Evolutionary conservation across 2,797 vertebrate genomes (phyloP), one percentile per base, ranked within the genome.

Genomic region (Prunella strophiata): DNA sequence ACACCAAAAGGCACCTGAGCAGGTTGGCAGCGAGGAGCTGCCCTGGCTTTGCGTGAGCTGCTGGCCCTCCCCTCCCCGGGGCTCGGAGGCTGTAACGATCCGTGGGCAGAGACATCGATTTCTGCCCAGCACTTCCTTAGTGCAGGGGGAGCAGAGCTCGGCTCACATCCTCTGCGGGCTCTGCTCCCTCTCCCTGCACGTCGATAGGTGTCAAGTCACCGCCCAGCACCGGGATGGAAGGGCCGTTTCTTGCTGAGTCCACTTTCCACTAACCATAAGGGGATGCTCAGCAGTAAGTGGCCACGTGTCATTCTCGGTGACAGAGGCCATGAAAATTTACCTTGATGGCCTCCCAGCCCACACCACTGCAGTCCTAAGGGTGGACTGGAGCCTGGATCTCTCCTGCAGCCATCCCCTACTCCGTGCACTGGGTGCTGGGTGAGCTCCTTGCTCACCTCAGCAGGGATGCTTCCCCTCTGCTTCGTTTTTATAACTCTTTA

Each of bases 201-300:
- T 94, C 91, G 23, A 87, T 88, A 91, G 90, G 88, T 94, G 93
- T 89, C 89, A 88, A 75, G 89, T 40, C 85, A 57, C 89, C 85
- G 4, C 89, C 70, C 58, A 7, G 72, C 50, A 1, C 66, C 10
- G 2, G 59, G 0, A 43, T 67, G 84, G 55, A 76, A 63, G 65
- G 83, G 74, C 59, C 47, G 0, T 5, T 91, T 84, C 94, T 86
- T 48, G 84, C 93, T n/a, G 74, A 63, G 36, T 40, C 91, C 55
- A 11, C 93, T 87, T 81, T 18, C 66, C 65, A 1, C 73, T n/a
- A 63, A 20, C 94, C 86, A 10, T 16, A n/a, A 85, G 67, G 71
- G 77, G 93, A 88, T 82, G 86, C 80, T 95, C 80, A 66, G 90
- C 93, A 73, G 80, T 38, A 73, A 84, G 25, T 2, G 55, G 76